Base-by-base conservation (phyloP, 1,140 invertebrate species). In the Panulirus ornatus region DNA sequence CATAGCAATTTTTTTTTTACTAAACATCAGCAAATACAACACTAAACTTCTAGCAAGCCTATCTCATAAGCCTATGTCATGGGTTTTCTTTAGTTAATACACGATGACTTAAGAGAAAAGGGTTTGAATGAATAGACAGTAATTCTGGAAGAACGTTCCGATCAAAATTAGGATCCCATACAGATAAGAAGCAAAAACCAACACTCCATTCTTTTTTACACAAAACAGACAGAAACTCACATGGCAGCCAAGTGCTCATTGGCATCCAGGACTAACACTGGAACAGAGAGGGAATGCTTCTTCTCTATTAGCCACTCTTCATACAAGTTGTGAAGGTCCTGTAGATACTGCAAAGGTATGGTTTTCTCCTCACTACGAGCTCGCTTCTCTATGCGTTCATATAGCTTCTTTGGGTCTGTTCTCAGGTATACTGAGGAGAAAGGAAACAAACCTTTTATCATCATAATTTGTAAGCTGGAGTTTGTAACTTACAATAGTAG, bases 331-430 rank as follows among this genome's bases (percentile, higher is more conserved):
- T 92, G 91, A 22, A 92, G 84, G 58, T 90, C 88, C 27, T 87
- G 54, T 36, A 92, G 71, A 36, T 91, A 92, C n/a, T 92, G 84
- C 5, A 92, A 8, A 2, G 91, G 92, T 22, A 92, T 91, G 1
- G 92, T 83, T 9, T 87, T 76, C 47, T 92, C 92, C 36, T 99
- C 98, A 83, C 95, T 96, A 8, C 98, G 95, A 0, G 95, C 96
- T 78, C 98, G 94, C 91, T 95, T 94, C 92, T 95, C 95, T 92
- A 98, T 97, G 92, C 98, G 95, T 85, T 97, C 95, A 93, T 96
- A 96, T 0, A 97, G 97, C 34, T 97, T 94, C 93, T 97, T 96
- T 19, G 98, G 98, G 34, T 96, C 95, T 71, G 97, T 97, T 92
- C 96, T 95, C 9, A 99, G 94, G 93, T 99, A 99, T 5, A 99